These are phyloP conservation scores for Ditylenchus weischeri DNA, from an alignment of 2,888 invertebrate genomes.

Conservation along the genomic window DNA sequence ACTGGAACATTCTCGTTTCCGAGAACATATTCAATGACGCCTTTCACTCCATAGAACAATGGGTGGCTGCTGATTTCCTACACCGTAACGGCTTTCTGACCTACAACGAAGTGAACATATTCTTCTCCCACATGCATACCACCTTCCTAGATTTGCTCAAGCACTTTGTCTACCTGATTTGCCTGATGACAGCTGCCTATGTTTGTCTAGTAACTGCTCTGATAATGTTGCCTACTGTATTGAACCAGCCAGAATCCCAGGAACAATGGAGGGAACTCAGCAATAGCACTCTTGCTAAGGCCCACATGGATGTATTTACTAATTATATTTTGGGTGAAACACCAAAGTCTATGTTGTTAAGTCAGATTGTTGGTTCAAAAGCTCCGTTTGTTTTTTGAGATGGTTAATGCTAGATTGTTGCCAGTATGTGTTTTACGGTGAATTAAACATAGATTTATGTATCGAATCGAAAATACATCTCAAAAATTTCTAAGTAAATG, in stretches of 20 bases:
- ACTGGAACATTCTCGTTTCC: constrained; percentile 46
- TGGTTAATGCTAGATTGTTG: too few species aligned
- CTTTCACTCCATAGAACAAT: constrained; percentile 41
- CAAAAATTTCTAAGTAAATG: too few species aligned
- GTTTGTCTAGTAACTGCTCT: neutral
- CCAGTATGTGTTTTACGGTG: too few species aligned
- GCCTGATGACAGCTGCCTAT: neutral
- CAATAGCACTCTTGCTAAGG: neutral
- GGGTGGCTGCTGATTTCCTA: constrained; percentile 41
- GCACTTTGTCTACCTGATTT: constrained; percentile 8
- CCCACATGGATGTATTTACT: neutral
- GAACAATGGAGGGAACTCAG: neutral
- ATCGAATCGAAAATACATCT: too few species aligned
- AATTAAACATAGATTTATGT: too few species aligned
- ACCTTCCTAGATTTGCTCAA: constrained; percentile 14
- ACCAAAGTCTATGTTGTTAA: too few species aligned
- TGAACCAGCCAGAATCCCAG: neutral
- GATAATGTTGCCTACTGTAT: neutral
- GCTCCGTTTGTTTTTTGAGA: too few species aligned
- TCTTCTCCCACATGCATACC: constrained; percentile 13
- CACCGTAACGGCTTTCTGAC: constrained; percentile 40
- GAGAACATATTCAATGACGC: constrained; percentile 41
- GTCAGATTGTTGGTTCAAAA: too few species aligned
- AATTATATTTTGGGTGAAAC: too few species aligned
- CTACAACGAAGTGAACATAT: constrained; percentile 42